A percentile compares a stretch with the other conserved stretches of the same genome.
Evolutionary conservation across 2,113 vertebrate genomes (phyloP).

Genomic region (Coryphaenoides rupestris): DNA sequence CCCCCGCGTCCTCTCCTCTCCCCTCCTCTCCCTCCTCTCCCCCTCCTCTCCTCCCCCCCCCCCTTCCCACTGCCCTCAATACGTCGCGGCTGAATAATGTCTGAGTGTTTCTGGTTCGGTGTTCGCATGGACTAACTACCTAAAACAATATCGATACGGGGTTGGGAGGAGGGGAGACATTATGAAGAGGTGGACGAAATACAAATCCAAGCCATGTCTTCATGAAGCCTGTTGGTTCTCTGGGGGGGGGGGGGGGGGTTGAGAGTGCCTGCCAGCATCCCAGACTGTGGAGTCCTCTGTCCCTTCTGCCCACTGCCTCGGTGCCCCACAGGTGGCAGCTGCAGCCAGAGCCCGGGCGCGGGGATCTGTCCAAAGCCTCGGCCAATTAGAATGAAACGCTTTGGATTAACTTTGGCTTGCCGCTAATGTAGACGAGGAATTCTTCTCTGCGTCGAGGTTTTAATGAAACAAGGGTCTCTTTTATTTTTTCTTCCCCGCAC

Average conservation of each 20-base stretch:
- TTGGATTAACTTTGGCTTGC: slow-evolving; percentile 54
- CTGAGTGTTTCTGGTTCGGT: too few relatives aligned
- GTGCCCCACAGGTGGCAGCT: slow-evolving; percentile 28
- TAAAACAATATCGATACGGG: not conserved
- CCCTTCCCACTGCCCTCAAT: too few relatives aligned
- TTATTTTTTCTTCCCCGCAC: too few relatives aligned
- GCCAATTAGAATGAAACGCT: slow-evolving; percentile 46
- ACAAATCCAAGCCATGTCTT: slow-evolving; percentile 2
- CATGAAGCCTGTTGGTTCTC: slow-evolving; percentile 5
- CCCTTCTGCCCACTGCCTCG: slow-evolving; percentile 15
- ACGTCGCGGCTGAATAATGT: too few relatives aligned
- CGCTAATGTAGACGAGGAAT: slow-evolving; percentile 49
- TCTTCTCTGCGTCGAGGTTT: slow-evolving; percentile 61
- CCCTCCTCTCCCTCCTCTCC: slow-evolving; percentile 6
- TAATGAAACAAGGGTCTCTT: slow-evolving; percentile 49
- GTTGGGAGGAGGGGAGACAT: too few relatives aligned
- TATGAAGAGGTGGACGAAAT: too few relatives aligned
- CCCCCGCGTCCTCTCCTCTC: slow-evolving; percentile 17
- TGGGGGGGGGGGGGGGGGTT: too few relatives aligned
- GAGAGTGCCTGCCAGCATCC: slow-evolving; percentile 21
- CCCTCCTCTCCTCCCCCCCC: too few relatives aligned
- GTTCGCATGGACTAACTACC: not conserved
- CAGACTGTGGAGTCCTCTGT: slow-evolving; percentile 7
- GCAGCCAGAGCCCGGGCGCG: slow-evolving; percentile 34
- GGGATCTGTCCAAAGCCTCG: slow-evolving; percentile 51